A percentile compares a stretch with the other conserved stretches of the same genome.
Conservation (phyloP, 2,888 invertebrate species). For the Deilephila elpenor region DNA sequence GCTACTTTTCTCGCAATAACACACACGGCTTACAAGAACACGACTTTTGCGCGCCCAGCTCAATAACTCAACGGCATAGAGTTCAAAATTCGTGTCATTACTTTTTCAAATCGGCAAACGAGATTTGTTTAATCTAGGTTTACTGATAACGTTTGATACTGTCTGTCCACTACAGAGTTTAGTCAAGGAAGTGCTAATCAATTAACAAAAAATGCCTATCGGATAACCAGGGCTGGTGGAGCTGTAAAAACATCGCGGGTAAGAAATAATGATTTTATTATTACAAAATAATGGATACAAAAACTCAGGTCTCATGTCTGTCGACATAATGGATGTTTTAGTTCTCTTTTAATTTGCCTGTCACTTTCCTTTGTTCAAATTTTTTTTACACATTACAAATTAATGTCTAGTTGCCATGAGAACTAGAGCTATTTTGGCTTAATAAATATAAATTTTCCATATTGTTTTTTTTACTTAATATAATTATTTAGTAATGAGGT, state of each 20-base stretch:
- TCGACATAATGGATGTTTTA: too few relatives aligned
- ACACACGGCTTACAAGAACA: constrained; percentile 18
- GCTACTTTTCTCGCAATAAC: constrained; percentile 54
- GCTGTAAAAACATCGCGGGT: neutral
- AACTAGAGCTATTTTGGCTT: too few relatives aligned
- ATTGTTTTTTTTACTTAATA: too few relatives aligned
- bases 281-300: neutral
- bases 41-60: constrained; percentile 1
- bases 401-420: too few relatives aligned
- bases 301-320: too few relatives aligned
- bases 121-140: constrained; percentile 47
- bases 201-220: neutral
- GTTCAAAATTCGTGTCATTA: constrained; percentile 41
- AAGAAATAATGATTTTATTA: neutral
- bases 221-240: neutral
- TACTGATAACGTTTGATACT: constrained; percentile 55
- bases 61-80: constrained; percentile 46
- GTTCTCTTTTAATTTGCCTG: too few relatives aligned
- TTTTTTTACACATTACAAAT: too few relatives aligned
- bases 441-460: too few relatives aligned
- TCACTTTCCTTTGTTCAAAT: too few relatives aligned
- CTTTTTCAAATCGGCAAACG: constrained; percentile 37
- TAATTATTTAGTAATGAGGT: too few relatives aligned
- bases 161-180: constrained; percentile 25
- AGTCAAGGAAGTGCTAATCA: constrained; percentile 15